Base-by-base conservation (phyloP, 2,888 invertebrate species). In the Diarsia dahlii region DNA sequence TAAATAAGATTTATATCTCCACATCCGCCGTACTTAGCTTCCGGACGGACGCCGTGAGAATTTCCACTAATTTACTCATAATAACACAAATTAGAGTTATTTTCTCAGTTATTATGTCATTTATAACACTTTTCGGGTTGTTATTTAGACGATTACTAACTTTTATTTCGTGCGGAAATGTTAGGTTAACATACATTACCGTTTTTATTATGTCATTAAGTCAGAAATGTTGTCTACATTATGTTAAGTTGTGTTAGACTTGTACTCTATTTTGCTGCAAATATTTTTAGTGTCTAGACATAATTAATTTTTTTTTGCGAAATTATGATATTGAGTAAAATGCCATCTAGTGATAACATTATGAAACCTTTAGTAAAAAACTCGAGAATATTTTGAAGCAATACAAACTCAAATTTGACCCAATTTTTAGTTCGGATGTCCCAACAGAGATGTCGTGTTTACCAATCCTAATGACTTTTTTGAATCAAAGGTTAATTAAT, bases 31-130 rank as follows among this genome's bases (percentile, higher is more conserved):
- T 74, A 74, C 64, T 75, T 58, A 39, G 76, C 76, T 88, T 88
- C 88, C 88, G 88, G 85, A 75, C 80, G 50, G 10, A n/a, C 69
- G 74, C 39, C 85, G 89, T 88, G 89, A 76, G 88, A 88, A 81
- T 71, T 86, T 81, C 23, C 67, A 77, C 84, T 63, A 82, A 84
- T 81, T 78, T 67, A 74, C 58, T 74, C 80, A 69, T 80, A 78
- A 78, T 84, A 65, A 86, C 78, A 71, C 63, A 63, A 81, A 69
- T 83, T 85, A 65, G 68, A 81, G 69, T 70, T 79, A 84, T 79
- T 80, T 81, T 83, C 78, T 84, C 75, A 75, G 78, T 84, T 84
- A 86, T 86, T 86, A 88, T 84, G 81, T 85, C 80, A 86, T 86
- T 86, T 88, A 80, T 68, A 82, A 86, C 84, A 87, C 80, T 87